Conservation (phyloP, 2,113 vertebrate genomes). For the Sander vitreus region DNA sequence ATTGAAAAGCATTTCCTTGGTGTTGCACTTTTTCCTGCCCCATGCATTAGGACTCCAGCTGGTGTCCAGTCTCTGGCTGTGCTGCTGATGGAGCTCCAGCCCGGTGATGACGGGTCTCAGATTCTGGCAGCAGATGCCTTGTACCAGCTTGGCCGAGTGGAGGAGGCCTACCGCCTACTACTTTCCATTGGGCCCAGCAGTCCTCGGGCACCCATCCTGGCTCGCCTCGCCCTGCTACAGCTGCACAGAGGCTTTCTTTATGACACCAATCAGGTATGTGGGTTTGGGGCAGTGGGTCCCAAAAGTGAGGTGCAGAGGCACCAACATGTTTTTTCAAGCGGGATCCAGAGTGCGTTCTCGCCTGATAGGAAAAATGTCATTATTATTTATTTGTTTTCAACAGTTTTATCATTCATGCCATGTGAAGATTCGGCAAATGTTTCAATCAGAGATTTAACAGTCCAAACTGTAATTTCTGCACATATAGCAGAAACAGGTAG, state of each 20-base stretch:
- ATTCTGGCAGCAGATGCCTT: constrained; percentile 91
- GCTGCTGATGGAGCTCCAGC: constrained; percentile 90
- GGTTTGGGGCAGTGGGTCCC: not conserved
- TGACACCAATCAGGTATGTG: constrained; percentile 90
- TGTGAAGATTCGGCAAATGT: not conserved
- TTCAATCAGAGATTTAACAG: not conserved
- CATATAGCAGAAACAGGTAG: not conserved
- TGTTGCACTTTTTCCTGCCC: not conserved
- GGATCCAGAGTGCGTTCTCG: not conserved
- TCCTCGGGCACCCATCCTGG: constrained; percentile 86
- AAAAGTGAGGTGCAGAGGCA: not conserved
- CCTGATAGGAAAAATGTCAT: not conserved
- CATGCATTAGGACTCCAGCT: constrained; percentile 80
- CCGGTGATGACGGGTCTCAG: constrained; percentile 79
- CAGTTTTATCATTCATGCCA: not conserved
- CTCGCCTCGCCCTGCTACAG: constrained; percentile 90
- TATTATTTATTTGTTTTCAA: not conserved
- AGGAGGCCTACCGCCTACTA: constrained; percentile 89
- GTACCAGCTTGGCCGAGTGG: constrained; percentile 88
- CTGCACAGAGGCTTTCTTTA: constrained; percentile 90
- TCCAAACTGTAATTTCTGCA: not conserved
- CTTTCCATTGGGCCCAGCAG: constrained; percentile 81
- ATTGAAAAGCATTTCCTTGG: not conserved
- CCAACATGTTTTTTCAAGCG: rapidly evolving
- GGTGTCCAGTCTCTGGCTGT: constrained; percentile 90